Percentiles rank a stretch among this genome's conserved stretches.
These are phyloP conservation scores for Climacteris rufus DNA, from an alignment of 2,113 vertebrate genomes.

Conservation along the genomic window DNA sequence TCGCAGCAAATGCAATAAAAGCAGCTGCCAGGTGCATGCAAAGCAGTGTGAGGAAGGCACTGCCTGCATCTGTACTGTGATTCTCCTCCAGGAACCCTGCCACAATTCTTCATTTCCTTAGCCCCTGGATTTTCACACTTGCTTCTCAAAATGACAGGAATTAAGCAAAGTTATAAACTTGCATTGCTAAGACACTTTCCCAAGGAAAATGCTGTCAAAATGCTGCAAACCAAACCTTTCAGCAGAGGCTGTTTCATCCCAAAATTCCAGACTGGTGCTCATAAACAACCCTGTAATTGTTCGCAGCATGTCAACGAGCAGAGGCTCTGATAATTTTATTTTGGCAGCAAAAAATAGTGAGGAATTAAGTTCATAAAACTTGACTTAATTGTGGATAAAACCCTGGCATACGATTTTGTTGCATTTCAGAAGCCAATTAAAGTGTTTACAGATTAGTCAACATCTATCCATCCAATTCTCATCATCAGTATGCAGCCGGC, in stretches of 20 bases:
- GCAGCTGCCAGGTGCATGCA: no score
- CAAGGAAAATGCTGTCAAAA: not conserved
- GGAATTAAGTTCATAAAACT: slow-evolving; percentile 54
- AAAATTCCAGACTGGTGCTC: not conserved
- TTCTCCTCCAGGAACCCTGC: not conserved
- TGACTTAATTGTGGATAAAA: slow-evolving; percentile 49
- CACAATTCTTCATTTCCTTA: not conserved
- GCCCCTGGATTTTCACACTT: not conserved
- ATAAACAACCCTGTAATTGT: not conserved
- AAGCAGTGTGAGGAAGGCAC: not conserved
- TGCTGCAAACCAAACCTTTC: not conserved
- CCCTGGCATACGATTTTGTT: not conserved
- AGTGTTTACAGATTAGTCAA: slow-evolving; percentile 55
- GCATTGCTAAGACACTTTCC: not conserved
- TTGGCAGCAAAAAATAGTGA: slow-evolving; percentile 14
- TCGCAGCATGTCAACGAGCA: not conserved
- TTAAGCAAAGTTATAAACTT: not conserved
- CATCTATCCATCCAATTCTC: not conserved
- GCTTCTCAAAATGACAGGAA: not conserved
- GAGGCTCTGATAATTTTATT: slow-evolving; percentile 18
- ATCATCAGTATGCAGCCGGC: not conserved
- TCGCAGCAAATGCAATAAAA: not conserved
- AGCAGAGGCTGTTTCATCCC: not conserved
- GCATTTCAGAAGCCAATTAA: slow-evolving; percentile 45
- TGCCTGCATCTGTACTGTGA: not conserved